Evolutionary conservation across 2,113 vertebrate species (phyloP), one percentile per base, ranked within the genome.

Genomic region (Gobiocypris rarus): DNA sequence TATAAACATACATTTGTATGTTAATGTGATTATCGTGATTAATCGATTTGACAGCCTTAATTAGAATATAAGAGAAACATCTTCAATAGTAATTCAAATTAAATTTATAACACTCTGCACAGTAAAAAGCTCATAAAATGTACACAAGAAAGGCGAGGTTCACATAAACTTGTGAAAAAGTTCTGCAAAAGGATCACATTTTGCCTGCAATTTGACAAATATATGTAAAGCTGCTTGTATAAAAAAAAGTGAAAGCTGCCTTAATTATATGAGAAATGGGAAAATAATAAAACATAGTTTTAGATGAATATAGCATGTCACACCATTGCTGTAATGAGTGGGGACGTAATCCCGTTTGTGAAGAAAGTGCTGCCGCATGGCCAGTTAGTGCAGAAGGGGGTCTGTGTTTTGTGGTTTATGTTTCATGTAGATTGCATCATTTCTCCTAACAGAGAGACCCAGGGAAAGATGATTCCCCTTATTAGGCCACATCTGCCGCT

Each of bases 391-490:
- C 45, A 34, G 58, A 54, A 69, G 10, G 61, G 79, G 31, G 43
- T 70, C 17, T 81, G 79, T 31, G 58, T 80, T 48, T 80, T 65
- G 3, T 28, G 77, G 34, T 50, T 69, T 45, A 50, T 65, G 86
- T 87, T 87, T 87, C 80, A 45, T 79, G 74, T 38, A 38, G 73
- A 85, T 87, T 87, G 86, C 86, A 85, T 87, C 86, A 85, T 85
- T 85, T 61, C 43, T 43, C 14, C 75, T 75, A 48, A 71, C 82
- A 84, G 65, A 87, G 67, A 54, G 86, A 73, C 75, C 65, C 24
- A 52, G 61, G 28, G 48, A 75, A 61, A 22, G 45, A 45, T 74
- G 75, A 70, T 86, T 86, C 50, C 48, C 70, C 59, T 48, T 75
- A 52, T 84, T 81, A n/a, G 14, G 79, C 17, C 67, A 61, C 52